These are phyloP conservation scores for Psittacara wagleri DNA, from an alignment of 2,113 vertebrate species.

Conservation along the genomic window DNA sequence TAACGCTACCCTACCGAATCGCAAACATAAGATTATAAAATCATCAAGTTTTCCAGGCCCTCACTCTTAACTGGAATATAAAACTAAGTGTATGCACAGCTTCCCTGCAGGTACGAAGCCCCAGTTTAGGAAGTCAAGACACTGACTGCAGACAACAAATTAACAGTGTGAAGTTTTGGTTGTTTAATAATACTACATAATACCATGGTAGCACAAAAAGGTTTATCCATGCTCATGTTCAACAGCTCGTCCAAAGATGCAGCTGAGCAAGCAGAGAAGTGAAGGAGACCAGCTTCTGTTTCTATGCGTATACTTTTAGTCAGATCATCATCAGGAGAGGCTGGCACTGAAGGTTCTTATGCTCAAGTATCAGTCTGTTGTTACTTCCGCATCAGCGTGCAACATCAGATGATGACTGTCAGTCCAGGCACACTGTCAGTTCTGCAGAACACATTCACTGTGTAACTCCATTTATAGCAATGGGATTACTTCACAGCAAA, in stretches of 20 bases:
- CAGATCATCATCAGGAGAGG: background rate
- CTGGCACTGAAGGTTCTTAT: rapidly evolving
- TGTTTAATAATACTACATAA: background rate
- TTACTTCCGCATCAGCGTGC: background rate
- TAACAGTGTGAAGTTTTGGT: background rate
- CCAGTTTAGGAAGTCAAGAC: background rate
- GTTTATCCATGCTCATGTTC: background rate
- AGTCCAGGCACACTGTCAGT: rapidly evolving
- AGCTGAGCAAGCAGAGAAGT: background rate
- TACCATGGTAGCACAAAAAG: background rate
- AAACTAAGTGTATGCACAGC: background rate
- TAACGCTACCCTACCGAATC: background rate
- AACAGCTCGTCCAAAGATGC: background rate
- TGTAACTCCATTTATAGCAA: background rate
- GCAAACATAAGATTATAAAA: background rate
- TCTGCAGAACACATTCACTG: background rate
- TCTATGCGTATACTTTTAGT: background rate
- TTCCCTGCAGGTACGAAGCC: background rate
- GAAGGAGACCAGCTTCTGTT: background rate
- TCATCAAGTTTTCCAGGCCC: background rate
- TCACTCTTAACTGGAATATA: background rate
- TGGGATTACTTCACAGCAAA: background rate
- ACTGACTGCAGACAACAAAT: background rate
- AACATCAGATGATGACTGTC: rapidly evolving
- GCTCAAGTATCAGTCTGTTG: background rate